Evolutionary conservation across 2,888 invertebrate species (phyloP).

Genomic region (Argyresthia albistria): DNA sequence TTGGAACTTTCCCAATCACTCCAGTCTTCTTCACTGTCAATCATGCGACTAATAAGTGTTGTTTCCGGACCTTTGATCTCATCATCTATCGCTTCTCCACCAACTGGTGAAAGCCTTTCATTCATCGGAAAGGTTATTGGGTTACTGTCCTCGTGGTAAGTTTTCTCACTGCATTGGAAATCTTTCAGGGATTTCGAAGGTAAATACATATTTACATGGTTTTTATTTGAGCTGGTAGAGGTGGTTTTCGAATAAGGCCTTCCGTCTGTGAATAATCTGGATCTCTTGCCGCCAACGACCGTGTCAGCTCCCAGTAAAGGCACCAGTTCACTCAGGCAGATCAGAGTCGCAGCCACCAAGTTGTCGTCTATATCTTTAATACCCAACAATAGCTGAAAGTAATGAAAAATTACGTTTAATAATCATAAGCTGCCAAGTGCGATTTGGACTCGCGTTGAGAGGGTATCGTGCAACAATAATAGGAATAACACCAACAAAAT

Average conservation of each 20-base stretch:
- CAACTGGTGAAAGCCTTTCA: conserved; percentile 86
- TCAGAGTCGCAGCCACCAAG: conserved; percentile 85
- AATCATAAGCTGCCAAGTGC: too few relatives aligned
- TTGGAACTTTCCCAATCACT: conserved; percentile 83
- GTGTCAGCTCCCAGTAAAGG: conserved; percentile 88
- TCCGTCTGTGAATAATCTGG: conserved; percentile 88
- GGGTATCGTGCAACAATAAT: too few relatives aligned
- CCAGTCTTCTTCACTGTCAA: conserved; percentile 82
- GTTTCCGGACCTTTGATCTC: conserved; percentile 37
- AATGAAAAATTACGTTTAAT: not conserved
- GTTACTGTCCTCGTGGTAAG: conserved; percentile 27
- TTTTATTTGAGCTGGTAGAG: conserved; percentile 14
- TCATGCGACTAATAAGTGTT: conserved; percentile 32
- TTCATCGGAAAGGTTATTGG: conserved; percentile 64
- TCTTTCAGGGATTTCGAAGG: conserved; percentile 30
- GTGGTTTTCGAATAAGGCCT: conserved; percentile 74
- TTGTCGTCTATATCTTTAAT: conserved; percentile 90
- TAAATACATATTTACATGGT: conserved; percentile 1
- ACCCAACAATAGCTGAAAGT: conserved; percentile 81
- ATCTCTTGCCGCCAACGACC: conserved; percentile 87
- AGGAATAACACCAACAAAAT: too few relatives aligned
- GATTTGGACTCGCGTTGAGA: too few relatives aligned
- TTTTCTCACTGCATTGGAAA: conserved; percentile 43
- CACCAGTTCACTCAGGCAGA: conserved; percentile 86
- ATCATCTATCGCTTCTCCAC: conserved; percentile 79